Percentiles rank a stretch among this genome's conserved stretches.
These are phyloP conservation scores for Chinchilla lanigera DNA, from an alignment of 2,113 vertebrate genomes.

Conservation along the genomic window DNA sequence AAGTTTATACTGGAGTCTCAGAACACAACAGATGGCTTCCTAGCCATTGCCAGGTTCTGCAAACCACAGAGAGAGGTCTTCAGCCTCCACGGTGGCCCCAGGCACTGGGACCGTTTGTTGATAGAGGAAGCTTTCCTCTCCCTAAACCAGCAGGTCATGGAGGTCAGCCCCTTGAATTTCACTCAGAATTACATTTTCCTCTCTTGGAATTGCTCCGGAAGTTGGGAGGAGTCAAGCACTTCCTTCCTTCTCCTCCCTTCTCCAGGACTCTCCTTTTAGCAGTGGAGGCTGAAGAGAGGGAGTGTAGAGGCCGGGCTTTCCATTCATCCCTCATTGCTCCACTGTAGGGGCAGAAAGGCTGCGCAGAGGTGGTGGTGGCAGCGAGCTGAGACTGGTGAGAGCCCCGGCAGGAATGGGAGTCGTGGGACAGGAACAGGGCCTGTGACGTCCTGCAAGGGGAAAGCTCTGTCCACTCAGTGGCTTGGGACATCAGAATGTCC, in stretches of 20 bases:
- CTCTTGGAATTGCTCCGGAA: not conserved
- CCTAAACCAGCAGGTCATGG: not conserved
- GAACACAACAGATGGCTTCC: constrained; percentile 52
- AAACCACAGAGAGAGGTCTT: not conserved
- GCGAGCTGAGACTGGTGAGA: not conserved
- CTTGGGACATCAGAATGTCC: not conserved
- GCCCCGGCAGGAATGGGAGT: not conserved
- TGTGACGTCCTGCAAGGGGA: not conserved
- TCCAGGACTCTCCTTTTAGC: not conserved
- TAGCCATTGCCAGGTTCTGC: constrained; percentile 25
- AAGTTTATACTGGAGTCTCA: constrained; percentile 55
- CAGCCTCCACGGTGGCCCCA: not conserved
- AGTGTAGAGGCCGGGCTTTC: not conserved
- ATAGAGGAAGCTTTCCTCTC: not conserved
- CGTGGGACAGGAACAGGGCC: not conserved
- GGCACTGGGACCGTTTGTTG: not conserved
- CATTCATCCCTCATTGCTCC: not conserved
- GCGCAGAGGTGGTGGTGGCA: not conserved
- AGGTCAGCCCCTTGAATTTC: not conserved
- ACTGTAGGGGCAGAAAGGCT: not conserved
- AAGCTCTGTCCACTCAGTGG: not conserved
- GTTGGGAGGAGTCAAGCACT: not conserved
- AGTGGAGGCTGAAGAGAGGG: not conserved
- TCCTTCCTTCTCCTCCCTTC: not conserved
- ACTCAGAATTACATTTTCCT: not conserved